Evolutionary conservation across 2,113 vertebrate species (phyloP).

Genomic region (Eleginops maclovinus): DNA sequence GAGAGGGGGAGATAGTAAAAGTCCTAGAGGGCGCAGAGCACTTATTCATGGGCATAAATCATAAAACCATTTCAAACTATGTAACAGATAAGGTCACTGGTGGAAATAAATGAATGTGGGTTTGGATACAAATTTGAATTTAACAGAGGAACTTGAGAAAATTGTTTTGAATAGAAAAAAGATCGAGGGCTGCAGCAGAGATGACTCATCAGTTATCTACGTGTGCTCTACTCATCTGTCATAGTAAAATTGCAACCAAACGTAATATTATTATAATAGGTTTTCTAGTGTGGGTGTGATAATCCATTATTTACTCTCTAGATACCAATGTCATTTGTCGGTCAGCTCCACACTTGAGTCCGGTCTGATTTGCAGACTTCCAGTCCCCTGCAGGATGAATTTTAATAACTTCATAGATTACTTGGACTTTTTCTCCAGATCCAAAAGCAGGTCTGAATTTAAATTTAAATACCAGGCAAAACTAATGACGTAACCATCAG

Average conservation of each 20-base stretch:
- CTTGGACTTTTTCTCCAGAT: not conserved
- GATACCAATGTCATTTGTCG: not conserved
- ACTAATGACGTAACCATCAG: not conserved
- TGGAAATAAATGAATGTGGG: conserved; percentile 41
- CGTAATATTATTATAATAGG: not conserved
- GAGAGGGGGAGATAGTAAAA: not conserved
- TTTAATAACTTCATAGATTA: not conserved
- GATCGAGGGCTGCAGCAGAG: not conserved
- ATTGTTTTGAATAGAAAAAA: conserved; percentile 2
- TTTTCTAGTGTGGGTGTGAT: not conserved
- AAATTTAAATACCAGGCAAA: not conserved
- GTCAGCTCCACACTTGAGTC: not conserved
- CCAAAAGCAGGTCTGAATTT: not conserved
- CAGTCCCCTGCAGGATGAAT: not conserved
- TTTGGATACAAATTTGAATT: not conserved
- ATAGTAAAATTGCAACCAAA: not conserved
- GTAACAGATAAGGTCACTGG: conserved; percentile 32
- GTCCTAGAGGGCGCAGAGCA: conserved; percentile 4
- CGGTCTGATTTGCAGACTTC: not conserved
- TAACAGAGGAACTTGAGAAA: conserved; percentile 12
- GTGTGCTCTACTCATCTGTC: not conserved
- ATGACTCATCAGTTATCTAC: not conserved
- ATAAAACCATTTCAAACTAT: conserved; percentile 27
- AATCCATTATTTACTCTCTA: not conserved
- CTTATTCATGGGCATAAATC: conserved; percentile 43